Base-by-base conservation (phyloP, 2,888 invertebrate genomes). In the Heliconius erato region DNA sequence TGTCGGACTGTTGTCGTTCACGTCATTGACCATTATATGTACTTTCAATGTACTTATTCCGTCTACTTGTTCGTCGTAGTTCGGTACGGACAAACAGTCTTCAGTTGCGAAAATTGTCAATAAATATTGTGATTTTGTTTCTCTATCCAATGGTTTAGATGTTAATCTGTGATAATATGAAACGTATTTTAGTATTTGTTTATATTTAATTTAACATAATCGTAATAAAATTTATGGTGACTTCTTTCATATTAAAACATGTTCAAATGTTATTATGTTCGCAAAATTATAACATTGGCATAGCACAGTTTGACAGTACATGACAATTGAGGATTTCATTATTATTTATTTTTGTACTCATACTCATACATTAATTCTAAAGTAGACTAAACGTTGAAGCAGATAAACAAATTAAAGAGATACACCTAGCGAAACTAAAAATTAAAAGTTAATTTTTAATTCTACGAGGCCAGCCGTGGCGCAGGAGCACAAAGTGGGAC, bases 1-100 rank as follows among this genome's bases (percentile, higher is more conserved):
- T 88, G 96, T 96, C 0, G 99, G 99, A 0, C 98, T 96, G 92
- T 99, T 99, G 89, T 99, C 99, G 89, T 99, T 99, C 3, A 98
- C 97, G 89, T 99, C 99, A 71, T 96, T 93, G 0, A 99, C 98
- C 81, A 96, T 96, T 0, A 99, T 95, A 16, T 97, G 91, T 0
- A 98, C 97, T 88, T 97, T 97, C 0, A 98, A 93, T 3, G 98
- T 93, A 23, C 98, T 98, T 86, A 98, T 97, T 82, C 97, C 98
- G 87, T 97, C 97, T 82, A 96, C 95, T 71, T 95, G 94, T 80
- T 95, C 96, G 79, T 96, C 92, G 85, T 96, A 96, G 59, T 93
- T 94, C 0, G 98, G 98, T 1, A 94, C 90, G 2, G 96, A 94
- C 0, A 96, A 93, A 89, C 99, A 99, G 89, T 98, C 98, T 92